These are phyloP conservation scores for Rostratula benghalensis DNA, from an alignment of 2,113 vertebrate genomes.

Conservation along the genomic window DNA sequence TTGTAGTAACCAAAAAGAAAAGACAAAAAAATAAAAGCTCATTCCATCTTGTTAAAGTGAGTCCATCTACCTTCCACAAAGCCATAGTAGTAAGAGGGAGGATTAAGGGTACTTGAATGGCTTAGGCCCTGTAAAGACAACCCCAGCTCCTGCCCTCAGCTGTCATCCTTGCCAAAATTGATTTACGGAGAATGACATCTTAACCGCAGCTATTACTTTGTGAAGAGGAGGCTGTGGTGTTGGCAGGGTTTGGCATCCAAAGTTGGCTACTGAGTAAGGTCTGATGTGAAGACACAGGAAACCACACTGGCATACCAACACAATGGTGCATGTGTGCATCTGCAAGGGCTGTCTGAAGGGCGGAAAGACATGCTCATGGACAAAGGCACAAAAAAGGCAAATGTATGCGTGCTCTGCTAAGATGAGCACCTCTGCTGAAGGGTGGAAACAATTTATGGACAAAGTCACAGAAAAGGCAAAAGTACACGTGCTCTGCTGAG, in stretches of 20 bases:
- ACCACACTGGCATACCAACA: constrained; percentile 30
- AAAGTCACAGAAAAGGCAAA: constrained; percentile 36
- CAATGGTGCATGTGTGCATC: neutral
- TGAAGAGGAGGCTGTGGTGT: constrained; percentile 28
- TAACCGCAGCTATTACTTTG: constrained; percentile 66
- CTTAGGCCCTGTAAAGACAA: constrained; percentile 43
- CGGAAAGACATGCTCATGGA: neutral
- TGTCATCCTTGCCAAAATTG: constrained; percentile 60
- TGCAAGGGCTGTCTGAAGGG: neutral
- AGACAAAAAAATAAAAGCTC: neutral
- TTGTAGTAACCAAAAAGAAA: constrained; percentile 42
- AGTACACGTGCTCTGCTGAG: neutral
- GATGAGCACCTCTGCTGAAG: neutral
- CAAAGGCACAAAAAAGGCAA: constrained; percentile 40
- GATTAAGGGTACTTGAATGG: constrained; percentile 74
- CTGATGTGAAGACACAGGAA: constrained; percentile 59
- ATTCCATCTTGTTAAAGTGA: constrained; percentile 66
- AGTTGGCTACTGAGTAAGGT: constrained; percentile 59
- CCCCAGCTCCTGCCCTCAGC: constrained; percentile 53
- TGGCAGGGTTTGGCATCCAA: constrained; percentile 45
- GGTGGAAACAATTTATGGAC: neutral
- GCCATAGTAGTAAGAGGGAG: constrained; percentile 50
- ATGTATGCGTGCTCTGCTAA: neutral
- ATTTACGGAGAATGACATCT: constrained; percentile 68
- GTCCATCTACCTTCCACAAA: constrained; percentile 61